A percentile compares a stretch with the other conserved stretches of the same genome.
Evolutionary conservation across 2,797 vertebrate genomes (phyloP).

Genomic region (Furcifer pardalis): DNA sequence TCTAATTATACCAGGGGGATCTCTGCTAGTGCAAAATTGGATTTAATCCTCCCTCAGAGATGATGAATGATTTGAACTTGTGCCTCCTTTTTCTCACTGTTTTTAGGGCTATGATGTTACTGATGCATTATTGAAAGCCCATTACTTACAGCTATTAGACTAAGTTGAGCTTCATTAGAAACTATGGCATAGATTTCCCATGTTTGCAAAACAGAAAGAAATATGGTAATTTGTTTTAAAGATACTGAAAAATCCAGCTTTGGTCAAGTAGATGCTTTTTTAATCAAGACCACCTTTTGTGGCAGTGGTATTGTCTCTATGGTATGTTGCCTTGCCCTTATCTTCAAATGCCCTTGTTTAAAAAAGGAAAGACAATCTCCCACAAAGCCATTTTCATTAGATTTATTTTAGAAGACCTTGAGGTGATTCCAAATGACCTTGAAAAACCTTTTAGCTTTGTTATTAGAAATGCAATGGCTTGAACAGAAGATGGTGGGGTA

Average conservation of each 20-base stretch:
- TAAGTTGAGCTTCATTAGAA: constrained; percentile 13
- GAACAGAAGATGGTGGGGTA: neutral
- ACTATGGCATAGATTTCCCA: neutral
- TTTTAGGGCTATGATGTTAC: neutral
- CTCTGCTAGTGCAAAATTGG: neutral
- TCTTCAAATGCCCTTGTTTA: neutral
- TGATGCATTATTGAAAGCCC: neutral
- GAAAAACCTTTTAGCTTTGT: constrained; percentile 14
- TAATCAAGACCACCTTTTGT: neutral
- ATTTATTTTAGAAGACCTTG: constrained; percentile 9
- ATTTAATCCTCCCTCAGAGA: neutral
- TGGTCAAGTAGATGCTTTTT: neutral
- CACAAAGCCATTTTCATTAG: constrained; percentile 23
- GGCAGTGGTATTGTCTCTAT: neutral
- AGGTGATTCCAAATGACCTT: neutral
- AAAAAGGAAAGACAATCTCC: constrained; percentile 1
- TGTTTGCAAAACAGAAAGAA: neutral
- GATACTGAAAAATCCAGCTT: neutral
- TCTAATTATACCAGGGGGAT: neutral
- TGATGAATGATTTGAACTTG: neutral
- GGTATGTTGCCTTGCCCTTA: neutral
- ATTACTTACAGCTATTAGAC: constrained; percentile 1
- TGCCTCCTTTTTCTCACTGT: neutral
- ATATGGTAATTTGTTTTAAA: constrained; percentile 2
- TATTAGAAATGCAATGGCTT: constrained; percentile 9